Base-by-base conservation (phyloP, 2,888 invertebrate genomes). In the Craniophora ligustri region DNA sequence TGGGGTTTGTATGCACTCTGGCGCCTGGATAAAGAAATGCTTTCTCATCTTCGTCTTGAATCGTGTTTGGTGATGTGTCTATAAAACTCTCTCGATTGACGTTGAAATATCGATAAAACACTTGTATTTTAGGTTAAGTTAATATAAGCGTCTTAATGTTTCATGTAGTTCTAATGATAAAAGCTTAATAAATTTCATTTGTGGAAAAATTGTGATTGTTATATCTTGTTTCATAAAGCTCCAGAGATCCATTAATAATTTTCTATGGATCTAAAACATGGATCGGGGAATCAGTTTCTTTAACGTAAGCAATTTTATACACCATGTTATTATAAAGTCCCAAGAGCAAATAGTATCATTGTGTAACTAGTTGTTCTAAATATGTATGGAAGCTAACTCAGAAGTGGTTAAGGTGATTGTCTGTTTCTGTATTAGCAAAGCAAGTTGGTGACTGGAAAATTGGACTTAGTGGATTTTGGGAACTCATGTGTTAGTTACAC, bases 111-210 rank as follows among this genome's bases (percentile, higher is more conserved):
- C 71, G 82, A 81, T 76, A 77, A 40, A 79, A 81, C 74, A 78
- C 74, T 82, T 87, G 78, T 86, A 85, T 74, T 67, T 73, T 86
- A 87, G 83, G 75, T 79, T 89, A 87, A 84, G 76, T 71, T 87
- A 89, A 86, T 70, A 56, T 91, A 91, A 89, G 88, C 79, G 76
- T 82, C 82, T 75, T 61, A 75, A 81, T 84, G 70, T 82, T 82
- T 82, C 76, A 79, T 88, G 82, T 85, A 86, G 79, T 76, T 77
- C 67, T 73, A 69, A 78, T 79, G 68, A 78, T 72, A 68, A 65
- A 73, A 81, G 72, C 72, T 79, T 78, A 87, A 87, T 84, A 83
- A 85, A 86, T 75, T 75, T 69, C 71, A 72, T 72, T 80, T 72
- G 75, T 71, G 72, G 78, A 78, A 70, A 48, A 50, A 44, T 54